These are phyloP conservation scores for Gadopsis marmoratus DNA, from an alignment of 2,797 vertebrate species.

Conservation along the genomic window DNA sequence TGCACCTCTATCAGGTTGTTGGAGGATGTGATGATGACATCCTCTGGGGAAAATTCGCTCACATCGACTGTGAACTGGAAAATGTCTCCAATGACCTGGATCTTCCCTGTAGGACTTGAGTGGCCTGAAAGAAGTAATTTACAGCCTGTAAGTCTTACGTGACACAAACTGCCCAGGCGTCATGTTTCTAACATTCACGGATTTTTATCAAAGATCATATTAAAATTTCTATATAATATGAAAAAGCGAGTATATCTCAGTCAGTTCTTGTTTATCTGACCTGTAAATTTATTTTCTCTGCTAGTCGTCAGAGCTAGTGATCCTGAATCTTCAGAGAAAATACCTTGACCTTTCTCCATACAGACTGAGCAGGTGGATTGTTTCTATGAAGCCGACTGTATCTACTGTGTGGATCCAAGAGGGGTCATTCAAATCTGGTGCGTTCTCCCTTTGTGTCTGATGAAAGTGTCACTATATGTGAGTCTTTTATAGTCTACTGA, in stretches of 20 bases:
- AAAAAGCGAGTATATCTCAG: background rate
- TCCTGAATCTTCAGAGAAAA: slow-evolving; percentile 51
- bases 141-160: background rate
- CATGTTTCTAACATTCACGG: background rate
- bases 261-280: slow-evolving; percentile 47
- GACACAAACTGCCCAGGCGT: background rate
- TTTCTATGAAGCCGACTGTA: background rate
- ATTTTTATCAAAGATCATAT: background rate
- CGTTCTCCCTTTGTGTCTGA: slow-evolving; percentile 7
- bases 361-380: slow-evolving; percentile 9
- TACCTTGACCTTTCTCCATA: slow-evolving; percentile 60
- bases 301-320: slow-evolving; percentile 22
- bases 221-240: background rate
- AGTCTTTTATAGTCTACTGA: slow-evolving; percentile 62
- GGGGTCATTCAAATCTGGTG: slow-evolving; percentile 9
- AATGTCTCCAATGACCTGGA: slow-evolving; percentile 87
- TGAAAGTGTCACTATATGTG: slow-evolving; percentile 20
- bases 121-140: slow-evolving; percentile 67
- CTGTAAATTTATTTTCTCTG: slow-evolving; percentile 51
- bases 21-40: slow-evolving; percentile 91
- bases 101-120: slow-evolving; percentile 76
- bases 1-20: slow-evolving; percentile 92
- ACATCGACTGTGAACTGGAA: slow-evolving; percentile 92
- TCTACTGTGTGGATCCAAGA: background rate
- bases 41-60: slow-evolving; percentile 90